Conservation (phyloP, 2,113 vertebrate genomes). For the Ochotona princeps region DNA sequence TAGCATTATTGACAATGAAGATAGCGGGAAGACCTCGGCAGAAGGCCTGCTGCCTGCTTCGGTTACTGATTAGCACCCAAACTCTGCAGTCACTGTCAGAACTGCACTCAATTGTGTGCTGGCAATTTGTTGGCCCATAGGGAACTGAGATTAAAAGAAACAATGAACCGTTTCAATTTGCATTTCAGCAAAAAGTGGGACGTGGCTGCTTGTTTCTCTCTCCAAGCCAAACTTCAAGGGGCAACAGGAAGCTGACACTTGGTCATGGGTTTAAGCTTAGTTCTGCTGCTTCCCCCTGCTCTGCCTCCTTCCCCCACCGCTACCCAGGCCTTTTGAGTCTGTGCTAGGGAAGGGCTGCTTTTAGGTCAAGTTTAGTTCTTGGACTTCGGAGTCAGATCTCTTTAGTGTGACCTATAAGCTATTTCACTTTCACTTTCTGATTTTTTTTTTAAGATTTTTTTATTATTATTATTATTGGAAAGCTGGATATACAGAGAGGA, state of each 20-base stretch:
- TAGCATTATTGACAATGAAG: not conserved
- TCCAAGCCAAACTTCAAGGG: not conserved
- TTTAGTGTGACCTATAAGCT: not conserved
- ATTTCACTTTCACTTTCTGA: not conserved
- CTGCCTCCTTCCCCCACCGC: too few species aligned
- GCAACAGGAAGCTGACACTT: not conserved
- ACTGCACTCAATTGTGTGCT: constrained; percentile 17
- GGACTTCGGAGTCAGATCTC: not conserved
- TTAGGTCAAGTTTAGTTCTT: not conserved
- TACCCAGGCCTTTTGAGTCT: not conserved
- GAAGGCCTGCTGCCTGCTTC: not conserved
- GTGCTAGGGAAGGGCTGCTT: not conserved
- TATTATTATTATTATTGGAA: too few species aligned
- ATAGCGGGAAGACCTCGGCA: not conserved
- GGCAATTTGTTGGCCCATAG: constrained; percentile 42
- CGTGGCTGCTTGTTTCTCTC: not conserved
- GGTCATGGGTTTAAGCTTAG: not conserved
- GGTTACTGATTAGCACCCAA: not conserved
- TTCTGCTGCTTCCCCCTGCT: not conserved
- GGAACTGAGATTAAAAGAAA: constrained; percentile 24
- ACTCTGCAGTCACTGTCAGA: not conserved
- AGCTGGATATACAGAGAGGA: too few species aligned
- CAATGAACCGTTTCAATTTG: constrained; percentile 45
- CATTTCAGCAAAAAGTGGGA: constrained; percentile 37
- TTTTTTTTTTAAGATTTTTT: too few species aligned